Percentiles rank a stretch among this genome's conserved stretches.
Evolutionary conservation across 1,140 invertebrate genomes (phyloP).

Genomic region (Bombus turneri): DNA sequence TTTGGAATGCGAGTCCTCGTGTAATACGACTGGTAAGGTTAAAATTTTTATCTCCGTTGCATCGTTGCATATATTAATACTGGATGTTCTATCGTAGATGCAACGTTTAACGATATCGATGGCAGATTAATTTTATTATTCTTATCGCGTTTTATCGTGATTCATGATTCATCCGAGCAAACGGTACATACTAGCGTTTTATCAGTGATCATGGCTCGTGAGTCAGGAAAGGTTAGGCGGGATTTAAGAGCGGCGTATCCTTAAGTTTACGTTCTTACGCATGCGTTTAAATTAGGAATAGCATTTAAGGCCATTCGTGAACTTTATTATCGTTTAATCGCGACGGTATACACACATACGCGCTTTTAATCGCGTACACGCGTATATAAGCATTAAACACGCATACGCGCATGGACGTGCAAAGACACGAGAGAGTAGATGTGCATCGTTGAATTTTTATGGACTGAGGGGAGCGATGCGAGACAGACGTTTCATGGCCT

Average conservation of each 20-base stretch:
- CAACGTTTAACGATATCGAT: not conserved
- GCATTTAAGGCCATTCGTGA: conserved; percentile 49
- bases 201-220: conserved; percentile 3
- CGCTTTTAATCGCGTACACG: conserved; percentile 21
- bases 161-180: conserved; percentile 31
- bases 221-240: conserved; percentile 12
- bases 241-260: conserved; percentile 34
- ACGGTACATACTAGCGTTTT: conserved; percentile 1
- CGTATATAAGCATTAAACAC: not conserved
- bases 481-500: conserved; percentile 57
- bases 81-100: too few species aligned
- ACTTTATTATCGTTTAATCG: conserved; percentile 55
- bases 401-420: too few species aligned
- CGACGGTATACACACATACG: conserved; percentile 1
- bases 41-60: not conserved
- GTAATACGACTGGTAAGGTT: not conserved
- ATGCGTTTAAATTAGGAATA: conserved; percentile 51
- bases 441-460: conserved; percentile 59
- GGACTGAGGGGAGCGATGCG: conserved; percentile 54
- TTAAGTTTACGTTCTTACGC: conserved; percentile 43
- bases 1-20: too few species aligned
- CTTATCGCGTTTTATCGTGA: conserved; percentile 41
- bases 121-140: not conserved
- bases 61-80: not conserved
- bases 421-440: conserved; percentile 47